phyloP scores from a whole-genome alignment of 2,113 vertebrate genomes.

The Amblyopsis rosae region DNA sequence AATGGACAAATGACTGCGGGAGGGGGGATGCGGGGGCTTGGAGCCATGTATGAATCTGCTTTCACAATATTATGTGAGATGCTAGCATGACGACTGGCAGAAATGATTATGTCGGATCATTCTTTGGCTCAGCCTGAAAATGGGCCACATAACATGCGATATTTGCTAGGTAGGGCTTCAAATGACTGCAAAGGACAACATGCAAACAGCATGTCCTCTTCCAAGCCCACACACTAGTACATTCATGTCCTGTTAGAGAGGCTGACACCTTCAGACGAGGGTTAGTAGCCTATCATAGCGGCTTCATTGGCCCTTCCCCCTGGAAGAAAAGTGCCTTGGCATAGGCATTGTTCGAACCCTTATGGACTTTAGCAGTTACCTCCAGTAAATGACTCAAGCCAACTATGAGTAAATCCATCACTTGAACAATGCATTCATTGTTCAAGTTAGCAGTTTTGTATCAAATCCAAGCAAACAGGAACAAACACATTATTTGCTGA shows the following conservation, averaged over 20 bases:
- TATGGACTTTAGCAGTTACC: slow-evolving; percentile 37
- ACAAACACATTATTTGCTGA: slow-evolving; percentile 48
- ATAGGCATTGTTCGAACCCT: slow-evolving; percentile 46
- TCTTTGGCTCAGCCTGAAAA: slow-evolving; percentile 72
- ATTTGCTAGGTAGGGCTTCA: slow-evolving; percentile 50
- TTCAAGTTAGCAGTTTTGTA: slow-evolving; percentile 37
- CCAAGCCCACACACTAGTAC: slow-evolving; percentile 62
- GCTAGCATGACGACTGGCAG: slow-evolving; percentile 53
- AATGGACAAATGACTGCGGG: slow-evolving; percentile 26
- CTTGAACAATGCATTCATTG: slow-evolving; percentile 8
- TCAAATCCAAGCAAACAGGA: slow-evolving; percentile 16
- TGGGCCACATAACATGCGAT: slow-evolving; percentile 55
- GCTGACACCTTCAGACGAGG: slow-evolving; percentile 47
- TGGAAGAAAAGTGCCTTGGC: slow-evolving; percentile 53
- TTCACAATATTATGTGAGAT: slow-evolving; percentile 32
- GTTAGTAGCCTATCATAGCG: slow-evolving; percentile 34
- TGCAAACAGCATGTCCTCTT: slow-evolving; percentile 36
- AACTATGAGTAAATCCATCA: slow-evolving; percentile 40
- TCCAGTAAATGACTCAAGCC: slow-evolving; percentile 45
- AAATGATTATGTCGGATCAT: slow-evolving; percentile 55
- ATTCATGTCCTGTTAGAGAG: slow-evolving; percentile 69
- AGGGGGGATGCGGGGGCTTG: slow-evolving; percentile 37
- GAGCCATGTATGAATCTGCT: slow-evolving; percentile 52
- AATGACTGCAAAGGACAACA: slow-evolving; percentile 36
- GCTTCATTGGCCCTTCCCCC: slow-evolving; percentile 38